A percentile compares a stretch with the other conserved stretches of the same genome.
Evolutionary conservation across 2,113 vertebrate species (phyloP).

Genomic region (Mesitornis unicolor): DNA sequence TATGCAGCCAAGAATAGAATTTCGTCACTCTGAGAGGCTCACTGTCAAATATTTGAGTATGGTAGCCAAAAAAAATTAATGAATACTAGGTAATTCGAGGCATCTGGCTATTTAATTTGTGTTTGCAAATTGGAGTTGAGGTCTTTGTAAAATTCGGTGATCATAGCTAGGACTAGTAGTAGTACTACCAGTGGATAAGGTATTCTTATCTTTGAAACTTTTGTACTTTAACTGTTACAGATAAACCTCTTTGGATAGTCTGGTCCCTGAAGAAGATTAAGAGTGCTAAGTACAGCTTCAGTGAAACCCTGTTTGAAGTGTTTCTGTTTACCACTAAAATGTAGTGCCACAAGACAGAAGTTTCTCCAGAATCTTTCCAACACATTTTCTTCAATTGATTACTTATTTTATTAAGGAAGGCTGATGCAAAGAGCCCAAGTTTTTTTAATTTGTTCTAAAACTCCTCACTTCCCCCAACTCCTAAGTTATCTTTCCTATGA

Average conservation of each 20-base stretch:
- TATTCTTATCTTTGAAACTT: background rate
- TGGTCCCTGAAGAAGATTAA: background rate
- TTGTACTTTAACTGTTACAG: background rate
- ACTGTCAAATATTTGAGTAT: background rate
- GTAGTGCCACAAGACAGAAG: background rate
- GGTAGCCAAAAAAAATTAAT: background rate
- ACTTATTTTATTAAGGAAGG: background rate
- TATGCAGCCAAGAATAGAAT: background rate
- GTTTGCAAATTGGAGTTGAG: background rate
- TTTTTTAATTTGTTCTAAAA: background rate
- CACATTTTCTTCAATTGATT: background rate
- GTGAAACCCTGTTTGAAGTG: background rate
- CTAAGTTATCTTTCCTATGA: background rate
- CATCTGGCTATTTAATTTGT: background rate
- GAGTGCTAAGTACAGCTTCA: background rate
- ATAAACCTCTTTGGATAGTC: background rate
- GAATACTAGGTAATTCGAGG: background rate
- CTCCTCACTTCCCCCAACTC: background rate
- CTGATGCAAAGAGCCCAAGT: rapidly evolving
- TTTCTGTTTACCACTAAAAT: background rate
- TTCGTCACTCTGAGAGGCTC: background rate
- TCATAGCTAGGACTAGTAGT: background rate
- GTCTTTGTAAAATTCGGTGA: background rate
- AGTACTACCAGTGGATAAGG: background rate
- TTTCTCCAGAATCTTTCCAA: background rate